phyloP scores from a whole-genome alignment of 2,797 vertebrate genomes.

The Sebastes wilsoni region DNA sequence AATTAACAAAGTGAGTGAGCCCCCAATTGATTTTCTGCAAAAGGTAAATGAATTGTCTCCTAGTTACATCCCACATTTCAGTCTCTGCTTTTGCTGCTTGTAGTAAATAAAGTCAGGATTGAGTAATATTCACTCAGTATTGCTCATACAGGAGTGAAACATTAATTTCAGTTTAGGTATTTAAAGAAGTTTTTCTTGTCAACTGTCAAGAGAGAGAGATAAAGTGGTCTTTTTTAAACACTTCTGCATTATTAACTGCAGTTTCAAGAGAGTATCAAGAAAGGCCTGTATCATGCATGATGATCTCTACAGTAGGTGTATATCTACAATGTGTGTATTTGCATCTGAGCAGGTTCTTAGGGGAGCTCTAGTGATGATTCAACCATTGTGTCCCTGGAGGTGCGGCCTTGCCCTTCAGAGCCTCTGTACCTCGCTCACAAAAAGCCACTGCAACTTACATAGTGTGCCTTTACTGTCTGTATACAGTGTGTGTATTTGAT shows the following conservation, averaged over 20 bases:
- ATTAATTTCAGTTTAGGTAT: not conserved
- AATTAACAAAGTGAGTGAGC: not conserved
- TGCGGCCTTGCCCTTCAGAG: conserved; percentile 62
- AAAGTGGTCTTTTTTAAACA: conserved; percentile 14
- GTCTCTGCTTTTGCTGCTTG: not conserved
- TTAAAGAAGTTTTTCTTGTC: not conserved
- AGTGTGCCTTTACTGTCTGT: conserved; percentile 4
- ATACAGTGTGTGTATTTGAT: not conserved
- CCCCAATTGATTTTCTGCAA: not conserved
- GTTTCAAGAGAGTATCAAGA: not conserved
- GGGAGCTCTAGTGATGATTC: conserved; percentile 67
- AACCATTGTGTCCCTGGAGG: conserved; percentile 63
- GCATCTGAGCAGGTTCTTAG: conserved; percentile 42
- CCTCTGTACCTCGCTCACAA: conserved; percentile 33
- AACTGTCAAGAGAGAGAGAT: not conserved
- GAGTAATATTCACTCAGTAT: not conserved
- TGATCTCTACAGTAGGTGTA: not conserved
- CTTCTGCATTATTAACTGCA: conserved; percentile 2
- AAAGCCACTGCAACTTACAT: conserved; percentile 30
- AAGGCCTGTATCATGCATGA: not conserved
- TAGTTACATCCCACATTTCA: not conserved
- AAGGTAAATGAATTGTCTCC: not conserved
- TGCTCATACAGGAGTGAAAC: not conserved
- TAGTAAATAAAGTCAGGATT: not conserved
- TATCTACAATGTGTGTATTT: conserved; percentile 2